Percentiles rank a stretch among this genome's conserved stretches.
Evolutionary conservation across 2,113 vertebrate species (phyloP).

Genomic region (Otus sunia): DNA sequence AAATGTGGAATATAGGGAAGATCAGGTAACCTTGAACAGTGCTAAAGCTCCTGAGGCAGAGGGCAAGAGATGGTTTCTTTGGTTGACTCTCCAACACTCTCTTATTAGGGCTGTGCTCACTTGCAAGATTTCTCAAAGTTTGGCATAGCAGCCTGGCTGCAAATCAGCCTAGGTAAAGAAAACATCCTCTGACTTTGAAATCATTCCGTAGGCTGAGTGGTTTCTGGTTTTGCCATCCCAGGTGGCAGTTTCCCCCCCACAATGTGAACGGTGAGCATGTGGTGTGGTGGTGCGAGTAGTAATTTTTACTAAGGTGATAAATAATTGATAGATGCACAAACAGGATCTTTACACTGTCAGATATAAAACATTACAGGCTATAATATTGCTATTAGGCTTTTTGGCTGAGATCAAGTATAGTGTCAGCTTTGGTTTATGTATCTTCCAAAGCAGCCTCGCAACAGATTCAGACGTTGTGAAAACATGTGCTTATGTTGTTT

Average conservation of each 20-base stretch:
- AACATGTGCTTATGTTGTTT: neutral
- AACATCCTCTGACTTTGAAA: neutral
- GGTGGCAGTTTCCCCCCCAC: neutral
- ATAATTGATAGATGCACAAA: neutral
- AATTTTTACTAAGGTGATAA: neutral
- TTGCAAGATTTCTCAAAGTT: neutral
- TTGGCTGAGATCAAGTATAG: conserved; percentile 35
- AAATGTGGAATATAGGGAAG: neutral
- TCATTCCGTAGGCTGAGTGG: accelerated
- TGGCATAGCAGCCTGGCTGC: neutral
- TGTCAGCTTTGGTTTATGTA: conserved; percentile 45
- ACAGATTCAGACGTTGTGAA: neutral
- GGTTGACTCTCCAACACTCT: neutral
- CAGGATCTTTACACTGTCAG: neutral
- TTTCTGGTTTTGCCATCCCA: neutral
- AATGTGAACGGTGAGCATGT: accelerated
- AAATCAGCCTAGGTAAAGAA: neutral
- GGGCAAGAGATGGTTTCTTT: neutral
- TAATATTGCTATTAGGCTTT: conserved; percentile 49
- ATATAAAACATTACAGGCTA: neutral
- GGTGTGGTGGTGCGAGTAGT: neutral
- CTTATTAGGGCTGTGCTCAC: neutral
- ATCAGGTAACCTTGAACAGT: neutral
- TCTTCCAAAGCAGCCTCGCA: neutral
- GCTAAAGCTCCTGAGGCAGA: neutral